Evolutionary conservation across 30 jellyfish, hydroid and myxozoan species (phyloP).

Genomic region (Hydractinia echinata): DNA sequence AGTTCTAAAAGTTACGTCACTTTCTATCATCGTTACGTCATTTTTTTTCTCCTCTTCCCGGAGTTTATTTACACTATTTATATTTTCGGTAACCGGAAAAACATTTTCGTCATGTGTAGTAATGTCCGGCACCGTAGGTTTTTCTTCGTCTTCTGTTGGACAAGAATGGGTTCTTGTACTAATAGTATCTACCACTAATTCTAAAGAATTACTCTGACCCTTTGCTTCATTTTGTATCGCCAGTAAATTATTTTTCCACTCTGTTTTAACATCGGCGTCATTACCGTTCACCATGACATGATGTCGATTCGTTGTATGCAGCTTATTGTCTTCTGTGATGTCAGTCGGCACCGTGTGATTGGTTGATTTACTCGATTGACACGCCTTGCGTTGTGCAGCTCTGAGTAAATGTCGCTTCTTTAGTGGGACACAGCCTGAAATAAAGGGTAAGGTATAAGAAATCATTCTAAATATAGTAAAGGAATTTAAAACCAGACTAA

Average conservation of each 20-base stretch:
- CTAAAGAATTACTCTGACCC: not conserved
- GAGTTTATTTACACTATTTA: no score
- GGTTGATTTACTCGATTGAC: no score
- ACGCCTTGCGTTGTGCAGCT: not conserved
- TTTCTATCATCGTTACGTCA: no score
- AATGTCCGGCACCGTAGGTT: no score
- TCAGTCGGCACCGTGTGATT: no score
- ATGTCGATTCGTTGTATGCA: not conserved
- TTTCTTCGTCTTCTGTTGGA: not conserved
- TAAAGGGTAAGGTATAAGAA: not conserved
- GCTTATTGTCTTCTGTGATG: not conserved
- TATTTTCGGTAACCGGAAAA: no score
- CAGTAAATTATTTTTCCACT: not conserved
- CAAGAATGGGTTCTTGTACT: not conserved
- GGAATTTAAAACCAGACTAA: not conserved
- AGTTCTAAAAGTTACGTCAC: no score
- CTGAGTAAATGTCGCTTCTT: conserved; percentile 4
- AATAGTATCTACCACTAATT: not conserved
- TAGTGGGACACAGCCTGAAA: conserved; percentile 23
- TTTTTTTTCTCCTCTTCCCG: no score
- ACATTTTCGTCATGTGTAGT: no score
- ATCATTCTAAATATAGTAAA: not conserved
- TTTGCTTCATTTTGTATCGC: not conserved
- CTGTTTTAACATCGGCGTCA: not conserved
- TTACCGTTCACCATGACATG: not conserved